phyloP scores from a whole-genome alignment of 2,888 invertebrate genomes.

The Amorpha juglandis region DNA sequence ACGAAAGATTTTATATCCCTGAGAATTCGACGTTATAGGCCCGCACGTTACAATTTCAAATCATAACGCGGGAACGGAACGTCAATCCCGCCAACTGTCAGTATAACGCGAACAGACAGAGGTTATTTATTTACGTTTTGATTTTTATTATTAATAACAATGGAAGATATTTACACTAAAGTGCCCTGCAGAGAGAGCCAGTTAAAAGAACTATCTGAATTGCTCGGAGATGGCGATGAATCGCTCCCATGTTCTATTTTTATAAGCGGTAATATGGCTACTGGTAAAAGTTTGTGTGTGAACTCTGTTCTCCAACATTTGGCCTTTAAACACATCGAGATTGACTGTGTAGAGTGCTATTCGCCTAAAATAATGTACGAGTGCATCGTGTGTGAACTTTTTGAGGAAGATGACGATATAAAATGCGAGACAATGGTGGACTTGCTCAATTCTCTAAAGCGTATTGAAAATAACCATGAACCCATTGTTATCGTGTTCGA shows the following conservation, averaged over 20 bases:
- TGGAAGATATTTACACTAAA: conserved; percentile 78
- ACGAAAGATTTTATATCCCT: background rate
- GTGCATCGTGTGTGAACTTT: conserved; percentile 86
- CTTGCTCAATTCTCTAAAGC: conserved; percentile 82
- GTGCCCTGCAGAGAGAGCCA: conserved; percentile 81
- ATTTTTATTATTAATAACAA: conserved; percentile 45
- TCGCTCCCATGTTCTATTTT: conserved; percentile 88
- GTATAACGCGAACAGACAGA: background rate
- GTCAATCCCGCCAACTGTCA: conserved; percentile 4
- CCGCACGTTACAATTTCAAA: conserved; percentile 10
- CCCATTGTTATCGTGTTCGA: conserved; percentile 89
- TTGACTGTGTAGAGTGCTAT: conserved; percentile 94
- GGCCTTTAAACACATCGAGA: conserved; percentile 84
- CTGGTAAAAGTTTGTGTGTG: conserved; percentile 91
- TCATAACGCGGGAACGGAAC: conserved; percentile 2
- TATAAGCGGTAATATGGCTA: conserved; percentile 92
- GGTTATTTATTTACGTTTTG: conserved; percentile 8
- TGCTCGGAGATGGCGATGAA: conserved; percentile 84
- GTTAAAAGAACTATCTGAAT: conserved; percentile 74
- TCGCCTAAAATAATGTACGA: conserved; percentile 90
- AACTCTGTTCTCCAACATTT: conserved; percentile 84
- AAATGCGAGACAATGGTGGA: conserved; percentile 89
- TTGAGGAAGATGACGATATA: conserved; percentile 63
- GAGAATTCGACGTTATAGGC: conserved; percentile 19
- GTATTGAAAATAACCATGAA: conserved; percentile 52